Evolutionary conservation across 2,797 vertebrate genomes (phyloP).

Genomic region (Argya squamiceps): DNA sequence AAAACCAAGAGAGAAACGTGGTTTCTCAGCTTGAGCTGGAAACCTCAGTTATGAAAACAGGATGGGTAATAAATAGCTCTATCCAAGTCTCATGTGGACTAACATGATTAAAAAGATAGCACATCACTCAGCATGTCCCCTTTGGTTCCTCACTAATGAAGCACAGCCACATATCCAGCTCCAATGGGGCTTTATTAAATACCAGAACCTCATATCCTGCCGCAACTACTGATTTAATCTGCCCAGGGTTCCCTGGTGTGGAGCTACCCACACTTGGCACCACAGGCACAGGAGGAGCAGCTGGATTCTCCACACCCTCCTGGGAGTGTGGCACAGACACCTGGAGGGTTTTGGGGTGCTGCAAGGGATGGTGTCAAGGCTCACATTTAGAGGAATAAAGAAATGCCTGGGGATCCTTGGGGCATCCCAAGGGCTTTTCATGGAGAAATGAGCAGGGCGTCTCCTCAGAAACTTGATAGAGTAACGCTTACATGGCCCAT

Average conservation of each 20-base stretch:
- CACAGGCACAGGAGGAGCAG: neutral
- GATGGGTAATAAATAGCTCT: neutral
- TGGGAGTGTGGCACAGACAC: accelerated
- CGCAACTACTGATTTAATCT: neutral
- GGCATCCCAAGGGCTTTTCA: neutral
- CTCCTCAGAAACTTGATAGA: neutral
- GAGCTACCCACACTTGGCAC: neutral
- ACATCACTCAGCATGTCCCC: neutral
- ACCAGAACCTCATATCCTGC: neutral
- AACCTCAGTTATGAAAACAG: neutral
- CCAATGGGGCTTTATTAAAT: neutral
- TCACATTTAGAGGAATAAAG: neutral
- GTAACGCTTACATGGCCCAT: neutral
- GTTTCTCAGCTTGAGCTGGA: neutral
- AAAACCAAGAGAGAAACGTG: neutral
- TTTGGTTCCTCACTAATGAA: neutral
- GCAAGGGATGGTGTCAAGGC: neutral
- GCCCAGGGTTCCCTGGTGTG: neutral
- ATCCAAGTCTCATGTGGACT: neutral
- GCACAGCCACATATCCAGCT: neutral
- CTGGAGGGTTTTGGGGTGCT: neutral
- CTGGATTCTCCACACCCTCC: neutral
- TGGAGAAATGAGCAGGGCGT: neutral
- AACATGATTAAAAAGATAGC: neutral
- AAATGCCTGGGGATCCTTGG: neutral